These are phyloP conservation scores for Galbula dea DNA, from an alignment of 2,113 vertebrate genomes.

Conservation along the genomic window DNA sequence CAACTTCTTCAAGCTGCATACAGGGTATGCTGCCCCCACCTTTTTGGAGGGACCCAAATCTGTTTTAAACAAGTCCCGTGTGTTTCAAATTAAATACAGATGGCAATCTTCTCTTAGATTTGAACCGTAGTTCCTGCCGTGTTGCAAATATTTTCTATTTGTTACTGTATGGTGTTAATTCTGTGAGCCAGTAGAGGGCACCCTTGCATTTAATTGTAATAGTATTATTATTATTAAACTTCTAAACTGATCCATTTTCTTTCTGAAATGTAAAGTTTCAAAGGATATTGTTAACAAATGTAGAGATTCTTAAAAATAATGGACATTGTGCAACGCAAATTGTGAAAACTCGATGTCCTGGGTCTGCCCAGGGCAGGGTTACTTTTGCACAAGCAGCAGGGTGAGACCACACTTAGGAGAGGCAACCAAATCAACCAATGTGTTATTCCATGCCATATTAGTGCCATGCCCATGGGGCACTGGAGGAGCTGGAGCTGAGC, in stretches of 20 bases:
- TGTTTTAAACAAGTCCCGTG: neutral
- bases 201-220: conserved; percentile 37
- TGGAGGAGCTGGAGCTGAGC: no score
- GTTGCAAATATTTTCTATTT: neutral
- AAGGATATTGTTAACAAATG: neutral
- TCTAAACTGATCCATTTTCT: fast-evolving
- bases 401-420: no score
- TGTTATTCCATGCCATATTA: no score
- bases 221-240: no score
- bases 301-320: neutral
- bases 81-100: neutral
- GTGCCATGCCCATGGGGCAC: no score
- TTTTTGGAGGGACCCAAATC: neutral
- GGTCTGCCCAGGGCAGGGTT: no score
- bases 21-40: neutral
- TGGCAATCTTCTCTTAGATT: neutral
- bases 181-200: conserved; percentile 63
- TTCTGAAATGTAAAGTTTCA: neutral
- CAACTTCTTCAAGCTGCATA: neutral
- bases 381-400: no score
- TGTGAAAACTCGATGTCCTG: neutral
- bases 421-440: no score
- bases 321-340: neutral
- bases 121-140: fast-evolving
- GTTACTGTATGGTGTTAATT: neutral